These are phyloP conservation scores for Tragelaphus scriptus DNA, from an alignment of 2,113 vertebrate species.

Conservation along the genomic window DNA sequence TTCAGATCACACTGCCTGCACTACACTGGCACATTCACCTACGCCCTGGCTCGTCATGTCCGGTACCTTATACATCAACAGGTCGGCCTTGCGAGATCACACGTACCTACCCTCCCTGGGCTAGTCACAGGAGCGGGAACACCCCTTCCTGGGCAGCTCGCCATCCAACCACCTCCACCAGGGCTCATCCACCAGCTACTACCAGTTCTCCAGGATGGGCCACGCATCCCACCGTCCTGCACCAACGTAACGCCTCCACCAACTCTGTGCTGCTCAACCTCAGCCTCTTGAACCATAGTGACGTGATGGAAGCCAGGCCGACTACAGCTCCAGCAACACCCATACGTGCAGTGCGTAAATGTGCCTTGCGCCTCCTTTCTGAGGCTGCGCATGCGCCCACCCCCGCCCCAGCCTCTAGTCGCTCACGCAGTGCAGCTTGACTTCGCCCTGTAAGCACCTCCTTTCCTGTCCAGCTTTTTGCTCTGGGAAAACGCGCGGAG, in stretches of 20 bases:
- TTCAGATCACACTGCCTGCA: slow-evolving; percentile 90
- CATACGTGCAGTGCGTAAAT: slow-evolving; percentile 74
- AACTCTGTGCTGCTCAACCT: slow-evolving; percentile 93
- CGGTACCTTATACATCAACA: slow-evolving; percentile 89
- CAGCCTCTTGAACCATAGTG: slow-evolving; percentile 89
- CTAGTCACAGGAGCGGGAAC: slow-evolving; percentile 88
- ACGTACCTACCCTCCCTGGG: slow-evolving; percentile 90
- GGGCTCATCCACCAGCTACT: slow-evolving; percentile 89
- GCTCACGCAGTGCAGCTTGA: not conserved
- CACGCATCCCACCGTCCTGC: slow-evolving; percentile 92
- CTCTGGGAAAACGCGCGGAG: rapidly evolving
- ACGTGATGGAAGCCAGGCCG: slow-evolving; percentile 91
- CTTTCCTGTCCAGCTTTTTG: not conserved
- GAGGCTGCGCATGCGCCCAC: slow-evolving; percentile 59
- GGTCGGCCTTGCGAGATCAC: slow-evolving; percentile 88
- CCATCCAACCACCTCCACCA: slow-evolving; percentile 96
- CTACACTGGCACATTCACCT: slow-evolving; percentile 93
- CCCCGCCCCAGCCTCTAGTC: rapidly evolving
- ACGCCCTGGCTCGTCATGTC: slow-evolving; percentile 88
- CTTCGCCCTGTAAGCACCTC: not conserved
- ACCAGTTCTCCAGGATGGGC: slow-evolving; percentile 95
- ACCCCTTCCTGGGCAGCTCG: slow-evolving; percentile 91
- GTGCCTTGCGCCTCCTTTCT: slow-evolving; percentile 80
- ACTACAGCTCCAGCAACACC: slow-evolving; percentile 95
- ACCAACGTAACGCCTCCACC: slow-evolving; percentile 91